Evolutionary conservation across 2,888 invertebrate genomes (phyloP).

Genomic region (Lasioglossum oenotherae): DNA sequence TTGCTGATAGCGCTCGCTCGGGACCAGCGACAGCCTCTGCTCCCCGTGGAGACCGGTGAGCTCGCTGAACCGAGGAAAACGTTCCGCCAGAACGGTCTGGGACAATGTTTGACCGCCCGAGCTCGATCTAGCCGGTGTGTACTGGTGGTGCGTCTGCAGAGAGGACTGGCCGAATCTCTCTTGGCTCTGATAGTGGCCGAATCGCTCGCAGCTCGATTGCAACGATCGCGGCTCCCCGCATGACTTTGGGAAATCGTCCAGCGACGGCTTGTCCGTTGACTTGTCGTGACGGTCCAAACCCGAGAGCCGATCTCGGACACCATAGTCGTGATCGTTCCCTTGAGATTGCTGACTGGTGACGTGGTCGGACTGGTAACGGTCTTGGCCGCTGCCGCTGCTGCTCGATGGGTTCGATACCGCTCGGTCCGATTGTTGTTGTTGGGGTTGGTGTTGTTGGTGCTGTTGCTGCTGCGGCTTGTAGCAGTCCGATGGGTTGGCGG

Average conservation of each 20-base stretch:
- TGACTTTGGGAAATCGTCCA: constrained; percentile 72
- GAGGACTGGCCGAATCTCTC: constrained; percentile 71
- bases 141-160: constrained; percentile 73
- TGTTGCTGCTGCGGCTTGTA: constrained; percentile 82
- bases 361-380: constrained; percentile 85
- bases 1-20: constrained; percentile 70
- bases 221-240: constrained; percentile 63
- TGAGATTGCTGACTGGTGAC: constrained; percentile 37
- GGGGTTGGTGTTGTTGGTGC: constrained; percentile 60
- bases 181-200: constrained; percentile 69
- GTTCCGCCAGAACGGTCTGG: constrained; percentile 65
- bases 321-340: constrained; percentile 72
- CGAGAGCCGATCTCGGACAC: constrained; percentile 67
- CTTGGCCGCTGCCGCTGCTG: constrained; percentile 47
- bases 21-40: constrained; percentile 69
- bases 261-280: constrained; percentile 69
- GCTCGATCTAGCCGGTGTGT: constrained; percentile 50
- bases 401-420: constrained; percentile 51
- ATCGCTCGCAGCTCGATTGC: constrained; percentile 71
- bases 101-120: constrained; percentile 61
- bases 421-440: constrained; percentile 84
- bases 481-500: constrained; percentile 83
- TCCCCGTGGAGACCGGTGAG: constrained; percentile 69
- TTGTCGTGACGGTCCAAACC: constrained; percentile 74
- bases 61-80: constrained; percentile 71